Conservation (phyloP, 92 coral and sea anemone species). For the Epizoanthus stellaris region DNA sequence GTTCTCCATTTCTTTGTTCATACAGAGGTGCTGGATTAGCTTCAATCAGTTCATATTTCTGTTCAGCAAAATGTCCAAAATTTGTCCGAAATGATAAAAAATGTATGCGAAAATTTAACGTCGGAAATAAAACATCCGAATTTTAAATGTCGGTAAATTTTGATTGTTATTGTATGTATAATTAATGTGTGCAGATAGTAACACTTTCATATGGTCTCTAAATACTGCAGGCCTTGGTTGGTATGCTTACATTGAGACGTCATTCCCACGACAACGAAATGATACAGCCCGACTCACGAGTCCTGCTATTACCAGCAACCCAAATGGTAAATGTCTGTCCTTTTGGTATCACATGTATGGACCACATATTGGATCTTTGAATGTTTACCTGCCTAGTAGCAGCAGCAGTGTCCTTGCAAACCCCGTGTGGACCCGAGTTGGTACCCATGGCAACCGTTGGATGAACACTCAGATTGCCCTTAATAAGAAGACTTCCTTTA, state of each 20-base stretch:
- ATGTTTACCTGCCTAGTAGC: slow-evolving; percentile 79
- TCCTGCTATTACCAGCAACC: slow-evolving; percentile 60
- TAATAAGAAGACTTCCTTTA: slow-evolving; percentile 60
- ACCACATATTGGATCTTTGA: slow-evolving; percentile 82
- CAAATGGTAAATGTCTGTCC: slow-evolving; percentile 75
- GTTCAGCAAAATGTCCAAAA: no score
- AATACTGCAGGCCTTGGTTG: slow-evolving; percentile 86
- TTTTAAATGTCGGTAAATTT: no score
- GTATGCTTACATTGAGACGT: slow-evolving; percentile 88
- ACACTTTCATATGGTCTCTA: neutral
- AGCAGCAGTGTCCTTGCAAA: slow-evolving; percentile 54
- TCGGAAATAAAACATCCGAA: no score
- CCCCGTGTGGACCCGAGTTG: slow-evolving; percentile 88
- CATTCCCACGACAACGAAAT: slow-evolving; percentile 85
- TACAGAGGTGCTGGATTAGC: no score
- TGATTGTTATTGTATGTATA: no score
- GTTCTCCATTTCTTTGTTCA: no score
- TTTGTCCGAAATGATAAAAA: no score
- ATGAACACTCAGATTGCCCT: slow-evolving; percentile 75
- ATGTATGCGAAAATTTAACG: no score
- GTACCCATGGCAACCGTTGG: slow-evolving; percentile 95
- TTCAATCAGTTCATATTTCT: no score
- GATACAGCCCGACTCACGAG: slow-evolving; percentile 91
- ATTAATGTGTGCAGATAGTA: neutral
- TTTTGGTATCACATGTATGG: slow-evolving; percentile 99